Base-by-base conservation (phyloP, 2,797 vertebrate genomes). In the Brachymystax lenok region DNA sequence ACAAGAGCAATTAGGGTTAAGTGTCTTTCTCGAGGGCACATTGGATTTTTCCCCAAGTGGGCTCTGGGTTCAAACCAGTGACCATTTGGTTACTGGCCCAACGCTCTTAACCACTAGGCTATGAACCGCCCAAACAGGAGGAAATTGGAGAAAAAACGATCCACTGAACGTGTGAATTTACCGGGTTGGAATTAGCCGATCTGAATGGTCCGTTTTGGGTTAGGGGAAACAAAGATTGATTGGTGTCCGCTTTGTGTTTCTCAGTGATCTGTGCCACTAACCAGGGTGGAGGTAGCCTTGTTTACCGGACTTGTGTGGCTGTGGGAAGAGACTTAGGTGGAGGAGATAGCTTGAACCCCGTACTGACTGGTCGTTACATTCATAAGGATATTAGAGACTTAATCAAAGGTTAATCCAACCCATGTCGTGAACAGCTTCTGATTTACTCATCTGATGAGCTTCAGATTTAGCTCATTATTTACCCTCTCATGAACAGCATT, bases 91-190 rank as follows among this genome's bases (percentile, higher is more conserved):
- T 46, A 13, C 40, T 46, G 40, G 40, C 10, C 10, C 40, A 46
- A 12, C 40, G 0, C 40, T 10, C 40, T 46, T 13, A 46, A 46
- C 40, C 40, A 46, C 2, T 46, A 46, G 40, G 46, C n/a, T 6
- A 24, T 13, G n/a, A 52, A 10, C 24, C 24, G 69, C n/a, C 40
- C 69, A 27, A 71, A 71, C 69, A 71, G 69, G 14, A 71, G 14
- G 69, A 10, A 14, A 19, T 52, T 52, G 4, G 56, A 71, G 46
- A 10, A 27, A 27, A 52, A 71, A 52, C 12, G 7, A 17, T 28
- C 6, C 7, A 40, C 33, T 46, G 64, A 66, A 66, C 4, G 14
- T 30, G 14, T 33, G 64, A 67, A 33, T 27, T 13, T 13, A 66
- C 63, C 2, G 28, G 64, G 14, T 67, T 67, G 13, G 63, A 66